These are phyloP conservation scores for Lottia scabra DNA, from an alignment of 2,888 invertebrate species.

Conservation along the genomic window DNA sequence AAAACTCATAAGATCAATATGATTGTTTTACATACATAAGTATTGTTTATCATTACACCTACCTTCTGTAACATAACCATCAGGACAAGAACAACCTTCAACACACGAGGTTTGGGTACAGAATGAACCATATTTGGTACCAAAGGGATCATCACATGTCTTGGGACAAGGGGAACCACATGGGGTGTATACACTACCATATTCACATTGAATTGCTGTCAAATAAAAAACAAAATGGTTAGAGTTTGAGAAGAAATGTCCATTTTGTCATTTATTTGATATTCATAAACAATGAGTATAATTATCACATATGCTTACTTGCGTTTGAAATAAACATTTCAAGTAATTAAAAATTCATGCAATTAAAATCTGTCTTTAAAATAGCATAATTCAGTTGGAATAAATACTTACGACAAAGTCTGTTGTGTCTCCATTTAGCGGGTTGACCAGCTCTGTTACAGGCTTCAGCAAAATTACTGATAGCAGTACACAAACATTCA, in stretches of 20 bases:
- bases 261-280: too few species aligned
- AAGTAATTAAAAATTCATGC: too few species aligned
- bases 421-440: slow-evolving; percentile 84
- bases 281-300: too few species aligned
- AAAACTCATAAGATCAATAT: not conserved
- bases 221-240: too few species aligned
- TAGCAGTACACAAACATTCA: slow-evolving; percentile 88
- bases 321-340: too few species aligned
- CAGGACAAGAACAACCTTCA: slow-evolving; percentile 65
- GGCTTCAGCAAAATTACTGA: slow-evolving; percentile 87
- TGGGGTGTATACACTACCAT: slow-evolving; percentile 82
- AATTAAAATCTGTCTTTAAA: not conserved
- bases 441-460: slow-evolving; percentile 80
- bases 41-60: slow-evolving; percentile 14
- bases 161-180: slow-evolving; percentile 85
- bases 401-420: slow-evolving; percentile 82
- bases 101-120: slow-evolving; percentile 49
- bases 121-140: slow-evolving; percentile 20
- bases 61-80: slow-evolving; percentile 48
- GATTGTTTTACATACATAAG: not conserved
- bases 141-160: slow-evolving; percentile 74
- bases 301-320: too few species aligned
- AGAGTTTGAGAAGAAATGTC: too few species aligned
- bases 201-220: slow-evolving; percentile 88
- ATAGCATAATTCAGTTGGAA: too few species aligned